Evolutionary conservation across 2,113 vertebrate genomes (phyloP).

Genomic region (Eolophus roseicapilla): DNA sequence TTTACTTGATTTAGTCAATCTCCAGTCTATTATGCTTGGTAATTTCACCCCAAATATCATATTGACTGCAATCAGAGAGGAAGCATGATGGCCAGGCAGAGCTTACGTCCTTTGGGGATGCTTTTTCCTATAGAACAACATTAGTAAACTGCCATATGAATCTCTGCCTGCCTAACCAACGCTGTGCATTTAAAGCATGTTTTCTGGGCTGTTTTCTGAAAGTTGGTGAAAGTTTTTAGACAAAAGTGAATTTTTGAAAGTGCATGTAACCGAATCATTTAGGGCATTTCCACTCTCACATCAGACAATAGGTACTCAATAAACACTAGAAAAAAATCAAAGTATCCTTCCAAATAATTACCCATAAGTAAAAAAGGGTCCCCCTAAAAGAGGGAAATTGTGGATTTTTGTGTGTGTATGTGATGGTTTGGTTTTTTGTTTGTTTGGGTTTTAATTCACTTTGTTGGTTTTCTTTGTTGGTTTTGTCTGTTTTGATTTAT

Average conservation of each 20-base stretch:
- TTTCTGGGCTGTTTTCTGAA: neutral
- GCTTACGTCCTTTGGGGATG: neutral
- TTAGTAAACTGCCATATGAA: neutral
- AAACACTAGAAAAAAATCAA: neutral
- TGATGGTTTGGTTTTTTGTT: no score
- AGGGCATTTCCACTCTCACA: neutral
- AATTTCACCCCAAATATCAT: neutral
- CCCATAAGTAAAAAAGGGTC: accelerated
- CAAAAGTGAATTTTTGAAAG: neutral
- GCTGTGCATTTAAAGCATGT: neutral
- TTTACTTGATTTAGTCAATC: neutral
- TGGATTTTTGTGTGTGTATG: neutral
- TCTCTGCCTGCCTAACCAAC: neutral
- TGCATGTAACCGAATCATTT: neutral
- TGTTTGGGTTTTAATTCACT: no score
- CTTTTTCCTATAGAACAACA: neutral
- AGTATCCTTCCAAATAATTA: neutral
- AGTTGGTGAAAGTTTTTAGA: neutral
- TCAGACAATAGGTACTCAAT: neutral
- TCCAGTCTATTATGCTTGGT: neutral
- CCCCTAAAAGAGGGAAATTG: neutral
- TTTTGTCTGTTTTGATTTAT: neutral
- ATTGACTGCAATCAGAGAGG: neutral
- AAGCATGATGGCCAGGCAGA: neutral
- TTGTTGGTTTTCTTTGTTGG: neutral